Conservation (phyloP, 30 jellyfish, hydroid and myxozoan genomes). For the Aurelia sp. region DNA sequence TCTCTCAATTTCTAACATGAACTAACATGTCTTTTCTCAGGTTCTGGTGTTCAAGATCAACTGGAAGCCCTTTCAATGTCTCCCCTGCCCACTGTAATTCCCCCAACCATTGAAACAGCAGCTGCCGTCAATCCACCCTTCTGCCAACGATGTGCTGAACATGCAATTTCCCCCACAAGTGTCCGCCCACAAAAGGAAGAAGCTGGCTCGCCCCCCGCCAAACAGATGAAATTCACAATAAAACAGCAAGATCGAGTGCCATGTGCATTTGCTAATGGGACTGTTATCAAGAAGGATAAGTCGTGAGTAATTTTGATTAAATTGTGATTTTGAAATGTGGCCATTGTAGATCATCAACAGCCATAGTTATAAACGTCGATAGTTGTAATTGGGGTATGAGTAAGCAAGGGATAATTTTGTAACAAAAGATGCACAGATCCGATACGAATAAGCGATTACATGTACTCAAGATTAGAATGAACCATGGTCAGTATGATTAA, state of each 20-base stretch:
- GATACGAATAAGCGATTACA: too few species aligned
- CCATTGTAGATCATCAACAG: too few species aligned
- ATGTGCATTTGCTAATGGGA: conserved; percentile 31
- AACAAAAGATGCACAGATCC: too few species aligned
- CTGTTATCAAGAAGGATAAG: conserved; percentile 10
- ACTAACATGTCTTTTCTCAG: conserved; percentile 16
- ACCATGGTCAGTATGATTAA: too few species aligned
- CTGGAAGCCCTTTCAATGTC: conserved; percentile 83
- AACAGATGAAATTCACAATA: conserved; percentile 35
- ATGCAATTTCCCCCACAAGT: too few species aligned
- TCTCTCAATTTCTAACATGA: not conserved
- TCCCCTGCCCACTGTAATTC: conserved; percentile 45
- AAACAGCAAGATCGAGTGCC: conserved; percentile 45
- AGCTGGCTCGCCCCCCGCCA: conserved; percentile 54
- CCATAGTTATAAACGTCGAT: too few species aligned
- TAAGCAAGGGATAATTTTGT: too few species aligned
- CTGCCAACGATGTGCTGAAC: conserved; percentile 37
- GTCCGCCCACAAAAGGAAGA: not conserved
- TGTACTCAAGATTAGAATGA: too few species aligned
- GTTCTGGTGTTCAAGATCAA: conserved; percentile 99
- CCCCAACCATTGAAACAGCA: conserved; percentile 35
- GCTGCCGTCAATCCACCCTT: conserved; percentile 16
- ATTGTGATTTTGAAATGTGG: too few species aligned
- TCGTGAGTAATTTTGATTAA: conserved; percentile 3
- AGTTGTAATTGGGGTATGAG: too few species aligned